Base-by-base conservation (phyloP, 2,797 vertebrate genomes). In the Gadopsis marmoratus region DNA sequence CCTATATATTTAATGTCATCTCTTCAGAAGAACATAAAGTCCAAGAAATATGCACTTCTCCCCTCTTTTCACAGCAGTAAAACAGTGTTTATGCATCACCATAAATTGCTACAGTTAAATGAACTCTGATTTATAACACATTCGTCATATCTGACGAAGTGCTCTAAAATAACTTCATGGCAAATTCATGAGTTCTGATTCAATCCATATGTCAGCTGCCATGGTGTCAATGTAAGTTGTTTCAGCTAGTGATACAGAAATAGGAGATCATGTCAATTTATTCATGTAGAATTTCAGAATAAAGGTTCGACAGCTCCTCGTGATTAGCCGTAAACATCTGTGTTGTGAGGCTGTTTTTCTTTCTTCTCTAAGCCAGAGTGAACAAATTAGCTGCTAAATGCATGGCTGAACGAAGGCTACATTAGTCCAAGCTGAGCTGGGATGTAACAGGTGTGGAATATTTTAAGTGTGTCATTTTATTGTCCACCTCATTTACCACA, bases 131-230 rank as follows among this genome's bases (percentile, higher is more conserved):
- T 47, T 59, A 37, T 55, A 62, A 68, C 23, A 59, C 68, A 66
- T 77, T 65, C 29, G 47, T 76, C 58, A 70, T 16, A 47, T 83
- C 61, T 69, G 51, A 79, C 74, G 53, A 33, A 59, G 26, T 67
- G 67, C 72, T 75, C 60, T 66, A 29, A 70, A 85, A 80, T 43
- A 77, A 67, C 72, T 59, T 41, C 33, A 54, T 55, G 79, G 74
- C n/a, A 68, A 55, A 80, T 80, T 87, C 71, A 80, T 70, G 53
- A 78, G 66, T 51, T 59, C 58, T 54, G 79, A 51, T 63, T 71
- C 37, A 26, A 53, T 78, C 56, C 51, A 47, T 51, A 76, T 75
- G 67, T 81, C 76, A 70, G 69, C 62, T 70, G 11, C 17, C 31
- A 26, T 5, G 64, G 31, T 56, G 68, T 77, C 45, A 47, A 21